Evolutionary conservation across 2,888 invertebrate species (phyloP).

Genomic region (Thera britannica): DNA sequence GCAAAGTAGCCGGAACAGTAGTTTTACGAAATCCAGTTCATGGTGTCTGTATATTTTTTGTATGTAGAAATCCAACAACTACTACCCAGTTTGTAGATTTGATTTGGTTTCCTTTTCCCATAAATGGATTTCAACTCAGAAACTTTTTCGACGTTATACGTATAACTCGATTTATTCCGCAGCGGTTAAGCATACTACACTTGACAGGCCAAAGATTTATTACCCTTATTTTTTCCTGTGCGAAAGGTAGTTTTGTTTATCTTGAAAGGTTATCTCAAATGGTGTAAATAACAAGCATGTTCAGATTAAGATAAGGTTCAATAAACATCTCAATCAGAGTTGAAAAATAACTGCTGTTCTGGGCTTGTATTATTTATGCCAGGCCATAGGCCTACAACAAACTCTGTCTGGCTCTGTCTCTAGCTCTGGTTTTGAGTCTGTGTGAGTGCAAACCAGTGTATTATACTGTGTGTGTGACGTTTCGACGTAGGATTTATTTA

Average conservation of each 20-base stretch:
- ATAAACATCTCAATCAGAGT: conserved; percentile 38
- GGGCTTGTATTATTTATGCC: not conserved
- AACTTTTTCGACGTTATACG: conserved; percentile 56
- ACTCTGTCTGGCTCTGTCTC: too few relatives aligned
- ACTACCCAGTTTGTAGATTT: not conserved
- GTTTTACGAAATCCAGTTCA: too few relatives aligned
- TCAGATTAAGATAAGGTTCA: conserved; percentile 40
- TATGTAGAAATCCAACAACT: too few relatives aligned
- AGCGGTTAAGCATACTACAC: conserved; percentile 64
- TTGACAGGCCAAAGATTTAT: conserved; percentile 74
- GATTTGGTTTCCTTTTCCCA: conserved; percentile 2
- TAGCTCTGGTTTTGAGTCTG: too few relatives aligned
- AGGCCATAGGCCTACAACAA: too few relatives aligned
- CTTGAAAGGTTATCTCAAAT: conserved; percentile 48
- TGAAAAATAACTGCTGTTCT: conserved; percentile 20
- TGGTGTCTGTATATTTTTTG: too few relatives aligned
- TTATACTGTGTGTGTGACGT: too few relatives aligned
- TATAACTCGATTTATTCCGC: conserved; percentile 70
- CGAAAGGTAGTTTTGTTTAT: conserved; percentile 52
- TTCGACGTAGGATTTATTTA: too few relatives aligned
- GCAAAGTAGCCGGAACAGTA: too few relatives aligned
- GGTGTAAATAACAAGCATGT: conserved; percentile 46
- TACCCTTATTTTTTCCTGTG: conserved; percentile 61
- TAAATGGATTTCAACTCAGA: conserved; percentile 43
- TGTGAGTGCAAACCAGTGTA: too few relatives aligned